These are phyloP conservation scores for Atherinomorus stipes DNA, from an alignment of 2,113 vertebrate species.

Conservation along the genomic window DNA sequence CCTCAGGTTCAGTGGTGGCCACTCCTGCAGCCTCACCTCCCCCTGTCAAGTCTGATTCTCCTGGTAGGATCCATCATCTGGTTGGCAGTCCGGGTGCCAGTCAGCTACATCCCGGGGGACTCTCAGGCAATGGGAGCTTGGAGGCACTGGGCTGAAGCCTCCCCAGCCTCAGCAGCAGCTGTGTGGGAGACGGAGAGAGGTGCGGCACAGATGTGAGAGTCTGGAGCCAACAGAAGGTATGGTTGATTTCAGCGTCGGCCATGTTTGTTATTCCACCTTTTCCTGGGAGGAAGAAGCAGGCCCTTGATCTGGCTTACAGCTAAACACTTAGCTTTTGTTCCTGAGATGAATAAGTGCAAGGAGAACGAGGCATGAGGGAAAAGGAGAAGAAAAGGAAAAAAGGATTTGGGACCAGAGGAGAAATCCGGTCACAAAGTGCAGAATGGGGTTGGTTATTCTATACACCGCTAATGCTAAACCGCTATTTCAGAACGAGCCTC, in stretches of 20 bases:
- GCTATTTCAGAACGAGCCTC: constrained; percentile 23
- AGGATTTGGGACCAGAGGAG: constrained; percentile 49
- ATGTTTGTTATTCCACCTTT: constrained; percentile 86
- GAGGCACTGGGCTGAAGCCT: constrained; percentile 74
- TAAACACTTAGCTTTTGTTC: constrained; percentile 87
- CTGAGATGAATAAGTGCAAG: constrained; percentile 77
- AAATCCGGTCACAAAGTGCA: constrained; percentile 69
- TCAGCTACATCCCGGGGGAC: constrained; percentile 78
- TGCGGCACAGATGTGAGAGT: constrained; percentile 83
- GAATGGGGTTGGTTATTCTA: constrained; percentile 62
- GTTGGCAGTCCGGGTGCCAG: constrained; percentile 77
- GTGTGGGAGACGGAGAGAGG: constrained; percentile 79
- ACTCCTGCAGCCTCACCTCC: constrained; percentile 65
- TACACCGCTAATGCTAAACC: constrained; percentile 37
- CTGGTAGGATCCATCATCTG: constrained; percentile 80
- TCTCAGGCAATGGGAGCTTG: constrained; percentile 59
- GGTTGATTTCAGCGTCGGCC: constrained; percentile 73
- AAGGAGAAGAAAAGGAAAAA: constrained; percentile 50
- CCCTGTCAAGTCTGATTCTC: constrained; percentile 74
- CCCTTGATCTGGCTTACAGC: constrained; percentile 83
- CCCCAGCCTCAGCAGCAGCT: constrained; percentile 81
- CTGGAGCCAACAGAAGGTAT: constrained; percentile 85
- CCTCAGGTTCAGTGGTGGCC: constrained; percentile 76
- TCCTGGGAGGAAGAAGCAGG: constrained; percentile 83
- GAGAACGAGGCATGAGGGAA: constrained; percentile 62